These are phyloP conservation scores for Platanista minor DNA, from an alignment of 2,113 vertebrate species.

Conservation along the genomic window DNA sequence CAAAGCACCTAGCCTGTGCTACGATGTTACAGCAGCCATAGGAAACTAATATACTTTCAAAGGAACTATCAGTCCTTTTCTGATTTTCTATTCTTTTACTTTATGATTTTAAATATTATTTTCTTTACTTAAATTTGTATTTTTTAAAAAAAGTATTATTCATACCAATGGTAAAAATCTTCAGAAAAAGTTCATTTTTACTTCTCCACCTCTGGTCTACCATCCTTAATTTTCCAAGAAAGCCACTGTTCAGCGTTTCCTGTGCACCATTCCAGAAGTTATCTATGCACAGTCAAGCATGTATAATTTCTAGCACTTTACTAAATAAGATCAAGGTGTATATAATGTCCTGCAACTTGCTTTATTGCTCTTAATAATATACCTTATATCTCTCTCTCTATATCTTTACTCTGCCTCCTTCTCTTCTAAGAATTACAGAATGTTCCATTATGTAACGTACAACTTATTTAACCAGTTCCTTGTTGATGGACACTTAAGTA, in stretches of 20 bases:
- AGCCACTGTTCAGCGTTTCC: neutral
- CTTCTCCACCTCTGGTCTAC: neutral
- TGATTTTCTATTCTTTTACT: neutral
- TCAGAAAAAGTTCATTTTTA: neutral
- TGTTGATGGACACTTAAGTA: neutral
- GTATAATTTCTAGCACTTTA: neutral
- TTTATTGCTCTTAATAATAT: neutral
- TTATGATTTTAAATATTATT: neutral
- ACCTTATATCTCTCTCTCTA: neutral
- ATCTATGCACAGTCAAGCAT: neutral
- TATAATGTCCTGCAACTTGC: neutral
- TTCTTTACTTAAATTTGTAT: neutral
- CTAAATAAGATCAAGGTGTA: neutral
- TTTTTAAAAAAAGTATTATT: neutral
- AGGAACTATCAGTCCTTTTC: neutral
- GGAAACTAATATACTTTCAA: neutral
- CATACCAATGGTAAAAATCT: neutral
- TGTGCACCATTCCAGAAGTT: neutral
- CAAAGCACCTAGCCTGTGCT: neutral
- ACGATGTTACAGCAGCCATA: no score
- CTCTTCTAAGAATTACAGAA: neutral
- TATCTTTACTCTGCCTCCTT: neutral
- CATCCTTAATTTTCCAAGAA: neutral
- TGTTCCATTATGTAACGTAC: neutral
- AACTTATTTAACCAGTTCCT: neutral